Conservation (phyloP, 2,888 invertebrate genomes). For the Philhelius pedissequus region DNA sequence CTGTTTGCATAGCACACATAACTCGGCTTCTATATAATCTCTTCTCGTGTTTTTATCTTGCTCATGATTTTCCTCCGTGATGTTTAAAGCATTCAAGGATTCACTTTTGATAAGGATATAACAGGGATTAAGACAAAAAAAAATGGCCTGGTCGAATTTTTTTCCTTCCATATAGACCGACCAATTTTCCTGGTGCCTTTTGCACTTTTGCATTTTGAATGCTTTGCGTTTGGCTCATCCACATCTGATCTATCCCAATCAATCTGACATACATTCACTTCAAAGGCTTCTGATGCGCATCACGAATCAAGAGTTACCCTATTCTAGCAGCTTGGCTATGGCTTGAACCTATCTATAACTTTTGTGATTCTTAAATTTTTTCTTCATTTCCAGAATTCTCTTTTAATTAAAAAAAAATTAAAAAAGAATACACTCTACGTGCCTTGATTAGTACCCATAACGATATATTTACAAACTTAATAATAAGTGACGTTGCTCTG, state of each 20-base stretch:
- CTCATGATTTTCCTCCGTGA: conserved; percentile 1
- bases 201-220: not conserved
- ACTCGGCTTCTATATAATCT: not conserved
- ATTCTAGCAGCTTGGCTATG: not conserved
- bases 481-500: too few relatives aligned
- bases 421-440: not conserved
- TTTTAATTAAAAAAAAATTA: conserved; percentile 26
- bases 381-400: not conserved
- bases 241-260: conserved; percentile 37
- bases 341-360: not conserved
- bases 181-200: conserved; percentile 6
- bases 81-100: conserved; percentile 37
- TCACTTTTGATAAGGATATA: conserved; percentile 14
- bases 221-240: not conserved
- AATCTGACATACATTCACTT: conserved; percentile 45
- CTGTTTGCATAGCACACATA: conserved; percentile 46
- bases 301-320: not conserved
- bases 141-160: not conserved
- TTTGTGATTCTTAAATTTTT: not conserved
- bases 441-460: not conserved
- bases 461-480: too few relatives aligned
- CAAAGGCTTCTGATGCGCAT: conserved; percentile 16
- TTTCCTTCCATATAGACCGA: conserved; percentile 19
- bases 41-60: not conserved
- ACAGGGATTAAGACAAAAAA: not conserved